Percentiles rank a stretch among this genome's conserved stretches.
Evolutionary conservation across 2,888 invertebrate species (phyloP).

Genomic region (Noctua comes): DNA sequence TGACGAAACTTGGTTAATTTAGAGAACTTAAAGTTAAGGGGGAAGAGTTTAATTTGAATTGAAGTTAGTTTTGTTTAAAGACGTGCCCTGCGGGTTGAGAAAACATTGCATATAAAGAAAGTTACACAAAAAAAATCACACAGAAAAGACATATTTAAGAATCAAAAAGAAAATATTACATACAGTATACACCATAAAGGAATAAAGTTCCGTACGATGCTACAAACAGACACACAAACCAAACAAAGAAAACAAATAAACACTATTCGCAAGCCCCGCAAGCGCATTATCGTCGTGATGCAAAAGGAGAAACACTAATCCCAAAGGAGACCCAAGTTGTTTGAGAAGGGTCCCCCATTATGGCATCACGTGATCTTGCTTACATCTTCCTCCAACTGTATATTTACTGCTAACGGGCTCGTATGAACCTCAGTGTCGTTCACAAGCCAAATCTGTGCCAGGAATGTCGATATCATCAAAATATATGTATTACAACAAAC

Average conservation of each 20-base stretch:
- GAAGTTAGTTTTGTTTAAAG: slow-evolving; percentile 36
- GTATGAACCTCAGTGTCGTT: slow-evolving; percentile 14
- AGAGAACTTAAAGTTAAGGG: slow-evolving; percentile 28
- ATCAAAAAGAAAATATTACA: slow-evolving; percentile 1
- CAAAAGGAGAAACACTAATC: slow-evolving; percentile 53
- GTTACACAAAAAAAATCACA: not conserved
- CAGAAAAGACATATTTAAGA: not conserved
- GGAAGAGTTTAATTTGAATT: slow-evolving; percentile 40
- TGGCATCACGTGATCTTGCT: slow-evolving; percentile 49
- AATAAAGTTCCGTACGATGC: not conserved
- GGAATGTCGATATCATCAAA: slow-evolving; percentile 43
- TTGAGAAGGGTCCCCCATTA: slow-evolving; percentile 62
- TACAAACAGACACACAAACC: slow-evolving; percentile 14
- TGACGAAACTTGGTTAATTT: slow-evolving; percentile 44
- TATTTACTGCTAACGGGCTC: slow-evolving; percentile 44
- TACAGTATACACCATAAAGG: not conserved
- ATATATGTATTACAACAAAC: slow-evolving; percentile 38
- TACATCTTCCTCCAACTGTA: slow-evolving; percentile 48
- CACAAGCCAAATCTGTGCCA: slow-evolving; percentile 7
- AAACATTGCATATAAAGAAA: not conserved
- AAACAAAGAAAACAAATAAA: slow-evolving; percentile 51
- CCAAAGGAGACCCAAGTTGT: slow-evolving; percentile 49
- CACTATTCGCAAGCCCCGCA: slow-evolving; percentile 31
- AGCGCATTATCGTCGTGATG: slow-evolving; percentile 56
- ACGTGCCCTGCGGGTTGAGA: slow-evolving; percentile 11